Evolutionary conservation across 2,113 vertebrate species (phyloP).

Genomic region (Erythrocercus mccallii): DNA sequence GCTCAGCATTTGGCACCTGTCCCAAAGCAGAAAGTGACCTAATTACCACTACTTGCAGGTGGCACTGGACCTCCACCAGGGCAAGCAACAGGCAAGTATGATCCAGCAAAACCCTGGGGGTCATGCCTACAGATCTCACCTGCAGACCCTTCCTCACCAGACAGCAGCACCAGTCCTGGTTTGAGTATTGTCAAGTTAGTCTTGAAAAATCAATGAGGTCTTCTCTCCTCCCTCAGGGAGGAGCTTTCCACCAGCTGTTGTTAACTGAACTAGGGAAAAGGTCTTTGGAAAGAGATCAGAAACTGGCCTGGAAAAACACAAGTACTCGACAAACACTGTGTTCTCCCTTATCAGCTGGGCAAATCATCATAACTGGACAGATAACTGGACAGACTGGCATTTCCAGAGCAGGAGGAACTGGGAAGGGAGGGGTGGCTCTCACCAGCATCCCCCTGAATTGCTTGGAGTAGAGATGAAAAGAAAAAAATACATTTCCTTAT

Average conservation of each 20-base stretch:
- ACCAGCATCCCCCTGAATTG: not conserved
- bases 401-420: not conserved
- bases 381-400: fast-evolving
- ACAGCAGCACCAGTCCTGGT: not conserved
- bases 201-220: not conserved
- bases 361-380: fast-evolving
- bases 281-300: not conserved
- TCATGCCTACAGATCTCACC: fast-evolving
- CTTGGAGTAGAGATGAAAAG: not conserved
- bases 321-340: not conserved
- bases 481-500: not conserved
- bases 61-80: not conserved
- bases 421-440: fast-evolving
- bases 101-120: fast-evolving
- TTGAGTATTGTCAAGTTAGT: not conserved
- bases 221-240: not conserved
- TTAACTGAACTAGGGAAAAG: not conserved
- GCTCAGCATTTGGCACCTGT: not conserved
- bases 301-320: not conserved
- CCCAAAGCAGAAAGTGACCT: not conserved
- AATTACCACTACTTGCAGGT: not conserved
- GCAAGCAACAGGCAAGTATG: not conserved
- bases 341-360: not conserved
- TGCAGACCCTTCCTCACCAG: fast-evolving
- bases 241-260: slow-evolving; percentile 20